Percentiles rank a stretch among this genome's conserved stretches.
Conservation (phyloP, 2,888 invertebrate genomes). For the Bhutanitis thaidina region DNA sequence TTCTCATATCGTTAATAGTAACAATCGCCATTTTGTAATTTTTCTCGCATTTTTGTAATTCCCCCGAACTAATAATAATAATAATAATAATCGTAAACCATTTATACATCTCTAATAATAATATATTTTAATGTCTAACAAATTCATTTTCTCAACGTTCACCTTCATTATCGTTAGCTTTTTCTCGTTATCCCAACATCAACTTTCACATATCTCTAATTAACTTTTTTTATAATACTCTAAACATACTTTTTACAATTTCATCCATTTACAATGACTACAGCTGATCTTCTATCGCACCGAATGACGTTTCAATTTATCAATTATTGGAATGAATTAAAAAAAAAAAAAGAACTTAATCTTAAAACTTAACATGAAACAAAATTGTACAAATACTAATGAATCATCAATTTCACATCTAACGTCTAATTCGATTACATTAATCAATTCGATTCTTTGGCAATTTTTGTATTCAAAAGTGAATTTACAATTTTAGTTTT, state of each 20-base stretch:
- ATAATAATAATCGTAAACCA: constrained; percentile 77
- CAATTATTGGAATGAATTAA: constrained; percentile 72
- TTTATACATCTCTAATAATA: constrained; percentile 78
- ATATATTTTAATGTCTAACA: constrained; percentile 79
- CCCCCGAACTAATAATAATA: constrained; percentile 72
- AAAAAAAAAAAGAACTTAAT: constrained; percentile 33
- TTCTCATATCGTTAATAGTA: constrained; percentile 79
- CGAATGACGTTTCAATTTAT: constrained; percentile 58
- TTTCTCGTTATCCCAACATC: constrained; percentile 65
- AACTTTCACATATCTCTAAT: constrained; percentile 69
- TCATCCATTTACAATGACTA: constrained; percentile 65
- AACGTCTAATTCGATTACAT: constrained; percentile 40
- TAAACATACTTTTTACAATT: constrained; percentile 75
- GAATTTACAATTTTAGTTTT: constrained; percentile 68
- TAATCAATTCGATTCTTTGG: constrained; percentile 74
- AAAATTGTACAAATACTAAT: constrained; percentile 43
- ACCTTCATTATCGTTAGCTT: constrained; percentile 55
- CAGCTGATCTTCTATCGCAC: constrained; percentile 54
- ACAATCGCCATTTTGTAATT: constrained; percentile 74
- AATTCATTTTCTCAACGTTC: constrained; percentile 75
- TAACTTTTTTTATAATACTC: constrained; percentile 67
- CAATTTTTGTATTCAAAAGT: constrained; percentile 76
- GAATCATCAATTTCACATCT: constrained; percentile 52
- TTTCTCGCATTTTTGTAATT: constrained; percentile 62
- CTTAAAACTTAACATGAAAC: constrained; percentile 32